Evolutionary conservation across 1,140 invertebrate genomes (phyloP).

Genomic region (Littorina saxatilis): DNA sequence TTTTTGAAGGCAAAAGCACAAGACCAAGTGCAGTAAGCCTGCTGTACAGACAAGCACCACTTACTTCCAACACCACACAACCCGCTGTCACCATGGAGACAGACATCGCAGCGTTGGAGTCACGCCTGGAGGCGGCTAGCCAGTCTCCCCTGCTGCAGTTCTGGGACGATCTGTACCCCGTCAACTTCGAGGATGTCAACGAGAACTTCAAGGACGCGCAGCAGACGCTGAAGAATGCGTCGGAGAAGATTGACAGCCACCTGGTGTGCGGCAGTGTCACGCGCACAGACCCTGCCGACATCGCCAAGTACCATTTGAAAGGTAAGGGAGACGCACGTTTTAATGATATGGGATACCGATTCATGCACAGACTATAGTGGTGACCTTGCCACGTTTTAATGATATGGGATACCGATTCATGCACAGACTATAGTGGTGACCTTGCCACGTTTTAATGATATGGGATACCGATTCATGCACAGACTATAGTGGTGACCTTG

Average conservation of each 20-base stretch:
- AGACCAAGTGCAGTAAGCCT: not conserved
- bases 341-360: too few species aligned
- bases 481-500: too few species aligned
- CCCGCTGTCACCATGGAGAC: constrained; percentile 24
- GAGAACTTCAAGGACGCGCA: constrained; percentile 92
- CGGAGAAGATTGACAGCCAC: constrained; percentile 83
- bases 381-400: too few species aligned
- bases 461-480: too few species aligned
- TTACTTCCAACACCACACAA: not conserved
- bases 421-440: too few species aligned
- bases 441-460: too few species aligned
- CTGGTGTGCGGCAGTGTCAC: constrained; percentile 86
- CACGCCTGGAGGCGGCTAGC: constrained; percentile 71
- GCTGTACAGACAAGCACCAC: not conserved
- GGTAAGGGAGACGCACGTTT: constrained; percentile 74
- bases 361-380: too few species aligned
- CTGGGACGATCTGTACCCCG: constrained; percentile 80
- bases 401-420: too few species aligned
- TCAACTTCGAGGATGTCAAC: constrained; percentile 65
- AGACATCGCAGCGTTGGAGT: constrained; percentile 72
- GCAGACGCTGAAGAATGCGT: constrained; percentile 81
- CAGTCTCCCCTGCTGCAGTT: constrained; percentile 93
- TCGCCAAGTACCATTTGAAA: constrained; percentile 82
- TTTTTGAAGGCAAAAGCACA: not conserved
- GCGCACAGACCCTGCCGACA: constrained; percentile 78